Evolutionary conservation across 2,888 invertebrate species (phyloP), one percentile per base, ranked within the genome.

Genomic region (Netelia virgata): DNA sequence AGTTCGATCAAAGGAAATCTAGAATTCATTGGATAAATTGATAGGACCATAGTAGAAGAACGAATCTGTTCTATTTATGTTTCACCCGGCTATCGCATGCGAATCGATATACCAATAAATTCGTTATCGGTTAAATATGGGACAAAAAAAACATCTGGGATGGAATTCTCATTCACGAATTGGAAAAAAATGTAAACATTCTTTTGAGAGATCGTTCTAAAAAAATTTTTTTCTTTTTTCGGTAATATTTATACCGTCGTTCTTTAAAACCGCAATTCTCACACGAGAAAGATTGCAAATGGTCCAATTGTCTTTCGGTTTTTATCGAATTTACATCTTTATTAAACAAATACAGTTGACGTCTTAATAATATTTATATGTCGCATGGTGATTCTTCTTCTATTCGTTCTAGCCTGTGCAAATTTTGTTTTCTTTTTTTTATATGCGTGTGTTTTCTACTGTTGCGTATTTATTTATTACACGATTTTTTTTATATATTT

Each of bases 281-380:
- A 3, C 16, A 53, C 11, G 3, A 47, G 23, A 20, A 64, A 70
- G 77, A 57, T 8, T 59, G 11, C 14, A 47, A 66, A 72, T n/a
- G 23, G 76, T 50, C 41, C 53, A 53, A 73, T 68, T 66, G 36
- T 83, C 76, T 76, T 79, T 66, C 43, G 61, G 77, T 84, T 86
- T 85, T 86, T 91, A 91, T 93, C 92, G 92, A 93, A 93, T 93
- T 93, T 93, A 93, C 93, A 93, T 93, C 93, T 93, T 93, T 93
- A 93, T 93, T 93, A 93, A 93, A 93, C 93, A 93, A 93, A 93
- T 93, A 93, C 93, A 93, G 92, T 93, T 93, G 93, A 93, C 92
- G 92, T 92, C 92, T 92, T 93, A 93, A 91, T 92, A 90, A 90
- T 93, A 93, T 93, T 92, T 93, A 92, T 93, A 92, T 88, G 74